Base-by-base conservation (phyloP, 2,797 vertebrate species). In the Cyprinodon diabolis region DNA sequence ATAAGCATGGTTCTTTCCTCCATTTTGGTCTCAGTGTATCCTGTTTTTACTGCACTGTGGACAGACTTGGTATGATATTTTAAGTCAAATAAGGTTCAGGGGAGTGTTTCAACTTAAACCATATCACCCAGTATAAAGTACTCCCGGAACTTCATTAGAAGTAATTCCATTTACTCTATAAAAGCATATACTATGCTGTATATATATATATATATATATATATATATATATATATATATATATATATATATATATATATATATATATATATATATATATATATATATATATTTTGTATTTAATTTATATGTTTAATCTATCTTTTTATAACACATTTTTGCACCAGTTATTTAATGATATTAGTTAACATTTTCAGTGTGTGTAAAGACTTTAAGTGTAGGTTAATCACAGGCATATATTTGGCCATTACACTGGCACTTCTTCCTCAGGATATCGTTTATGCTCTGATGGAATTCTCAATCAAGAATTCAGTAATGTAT, bases 301-400 rank as follows among this genome's bases (percentile, higher is more conserved):
- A 30, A 30, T 30, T 30, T 30, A 30, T 30, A 30, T 30, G 3
- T 30, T 30, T 30, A 30, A 30, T 30, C 30, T 30, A 30, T 30
- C 2, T 30, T 30, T 30, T 30, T 30, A 30, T 30, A 30, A 30
- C 30, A 30, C 30, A 30, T 48, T 56, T 54, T 25, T 35, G 71
- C 65, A 67, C 52, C 66, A 19, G 66, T 52, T 74, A 77, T 70
- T 68, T 48, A 69, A 66, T 67, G 23, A 40, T n/a, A 54, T 68
- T 19, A 66, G 76, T 67, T 45, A 9, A 75, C 48, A 52, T 55
- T 81, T 80, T 69, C 71, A 81, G 63, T 45, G 75, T 73, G 81
- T 78, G 66, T 58, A 72, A 73, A 65, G 68, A 65, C 70, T 69
- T 84, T 83, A 11, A 78, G 71, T 85, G 82, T 60, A 85, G 84